Evolutionary conservation across 2,888 invertebrate genomes (phyloP), one percentile per base, ranked within the genome.

Genomic region (Trichogramma dendrolimi): DNA sequence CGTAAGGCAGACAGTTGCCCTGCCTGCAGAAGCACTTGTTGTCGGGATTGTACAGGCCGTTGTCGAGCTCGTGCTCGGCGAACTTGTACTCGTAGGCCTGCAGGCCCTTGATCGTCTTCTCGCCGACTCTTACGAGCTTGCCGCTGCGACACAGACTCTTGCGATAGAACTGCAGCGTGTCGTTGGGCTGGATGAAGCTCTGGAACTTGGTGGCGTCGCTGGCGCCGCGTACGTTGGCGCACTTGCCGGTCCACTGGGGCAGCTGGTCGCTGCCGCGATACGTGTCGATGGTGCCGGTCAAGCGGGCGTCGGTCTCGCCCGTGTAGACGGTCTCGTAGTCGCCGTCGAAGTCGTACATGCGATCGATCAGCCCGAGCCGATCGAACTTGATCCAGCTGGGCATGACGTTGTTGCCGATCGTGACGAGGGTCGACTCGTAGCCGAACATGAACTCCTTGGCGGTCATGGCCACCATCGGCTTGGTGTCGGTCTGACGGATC

Each of bases 361-460:
- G 82, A 80, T 94, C 93, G 69, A 95, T 92, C 1, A 94, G 84
- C 0, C 94, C 94, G 8, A 95, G 85, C 72, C 91, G 92, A 70
- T 94, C 91, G 74, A 93, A 94, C 61, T 86, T 87, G 60, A 94
- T 91, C 90, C 93, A 94, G 8, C 87, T 85, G 0, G 92, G 91
- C 80, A 94, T 80, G 70, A 94, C 84, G 14, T 87, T 88, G 77
- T 94, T 91, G 0, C 94, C 94, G 58, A 94, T 77, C 1, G 89
- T 89, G 79, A 94, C 88, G 61, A 94, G 81, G 4, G 89, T 82
- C n/a, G 91, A 90, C 68, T 88, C 81, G 80, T 91, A 92, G 0
- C 93, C 93, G 81, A 94, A 94, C 91, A 94, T 91, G 77, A 94
- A 92, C 76, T 94, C 92, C 65, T 80, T 85, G 0, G 94, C 93